Conservation (phyloP, 2,113 vertebrate species). For the Telmatochromis brichardi region DNA sequence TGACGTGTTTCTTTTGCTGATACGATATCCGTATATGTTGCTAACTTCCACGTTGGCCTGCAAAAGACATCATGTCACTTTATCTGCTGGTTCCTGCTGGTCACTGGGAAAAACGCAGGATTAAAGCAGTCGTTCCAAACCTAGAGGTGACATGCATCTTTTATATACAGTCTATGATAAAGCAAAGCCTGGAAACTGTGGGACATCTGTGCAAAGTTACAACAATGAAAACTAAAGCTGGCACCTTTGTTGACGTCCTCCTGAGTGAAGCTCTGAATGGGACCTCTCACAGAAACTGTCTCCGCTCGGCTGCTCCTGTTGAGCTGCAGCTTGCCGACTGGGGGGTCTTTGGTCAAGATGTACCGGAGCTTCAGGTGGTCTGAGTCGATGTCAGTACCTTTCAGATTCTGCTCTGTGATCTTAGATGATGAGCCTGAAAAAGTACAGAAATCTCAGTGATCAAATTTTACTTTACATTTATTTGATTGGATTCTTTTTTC, state of each 20-base stretch:
- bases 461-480: background rate
- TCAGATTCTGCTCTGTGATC: conserved; percentile 86
- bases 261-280: conserved; percentile 84
- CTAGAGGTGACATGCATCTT: background rate
- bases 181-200: rapidly evolving
- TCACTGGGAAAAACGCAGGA: background rate
- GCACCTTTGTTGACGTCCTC: conserved; percentile 83
- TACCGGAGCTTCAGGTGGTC: conserved; percentile 73
- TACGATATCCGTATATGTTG: background rate
- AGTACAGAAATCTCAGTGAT: background rate
- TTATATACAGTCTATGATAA: background rate
- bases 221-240: background rate
- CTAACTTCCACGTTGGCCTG: rapidly evolving
- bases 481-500: background rate
- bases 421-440: conserved; percentile 76
- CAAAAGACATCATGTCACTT: background rate
- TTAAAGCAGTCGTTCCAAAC: background rate
- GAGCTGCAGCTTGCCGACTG: conserved; percentile 74
- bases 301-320: conserved; percentile 35
- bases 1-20: background rate
- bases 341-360: conserved; percentile 79
- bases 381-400: conserved; percentile 72
- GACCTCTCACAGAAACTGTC: conserved; percentile 76
- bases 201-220: background rate
- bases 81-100: background rate